phyloP scores from a whole-genome alignment of 2,797 vertebrate species.

The Lacerta agilis region DNA sequence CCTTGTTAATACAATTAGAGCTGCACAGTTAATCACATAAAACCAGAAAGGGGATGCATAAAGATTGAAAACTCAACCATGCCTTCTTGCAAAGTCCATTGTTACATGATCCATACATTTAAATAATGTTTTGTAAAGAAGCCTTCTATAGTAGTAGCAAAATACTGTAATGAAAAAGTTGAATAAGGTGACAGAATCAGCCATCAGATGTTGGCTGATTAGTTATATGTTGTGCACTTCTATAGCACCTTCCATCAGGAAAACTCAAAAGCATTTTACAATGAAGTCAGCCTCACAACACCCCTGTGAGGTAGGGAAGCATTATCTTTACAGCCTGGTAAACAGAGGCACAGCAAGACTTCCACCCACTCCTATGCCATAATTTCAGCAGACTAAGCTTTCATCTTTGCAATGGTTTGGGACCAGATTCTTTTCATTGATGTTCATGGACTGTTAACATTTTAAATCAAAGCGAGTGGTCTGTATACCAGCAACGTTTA shows the following conservation, averaged over 20 bases:
- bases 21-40: constrained; percentile 54
- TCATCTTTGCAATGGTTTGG: neutral
- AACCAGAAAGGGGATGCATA: constrained; percentile 44
- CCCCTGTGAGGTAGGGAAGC: constrained; percentile 59
- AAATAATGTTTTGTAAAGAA: constrained; percentile 41
- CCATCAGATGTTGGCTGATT: neutral
- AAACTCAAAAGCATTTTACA: constrained; percentile 43
- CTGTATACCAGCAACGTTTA: neutral
- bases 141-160: constrained; percentile 46
- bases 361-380: neutral
- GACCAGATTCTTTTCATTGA: neutral
- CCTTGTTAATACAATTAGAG: constrained; percentile 41
- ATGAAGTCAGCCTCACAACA: constrained; percentile 61
- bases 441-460: neutral
- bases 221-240: constrained; percentile 28
- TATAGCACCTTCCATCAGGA: constrained; percentile 35
- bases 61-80: constrained; percentile 44
- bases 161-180: constrained; percentile 53
- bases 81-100: constrained; percentile 32
- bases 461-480: neutral
- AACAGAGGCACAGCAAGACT: constrained; percentile 23
- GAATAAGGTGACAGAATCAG: constrained; percentile 15
- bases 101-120: constrained; percentile 50
- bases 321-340: constrained; percentile 37
- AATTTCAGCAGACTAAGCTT: neutral